Evolutionary conservation across 2,113 vertebrate species (phyloP), one percentile per base, ranked within the genome.

Genomic region (Scophthalmus maximus): DNA sequence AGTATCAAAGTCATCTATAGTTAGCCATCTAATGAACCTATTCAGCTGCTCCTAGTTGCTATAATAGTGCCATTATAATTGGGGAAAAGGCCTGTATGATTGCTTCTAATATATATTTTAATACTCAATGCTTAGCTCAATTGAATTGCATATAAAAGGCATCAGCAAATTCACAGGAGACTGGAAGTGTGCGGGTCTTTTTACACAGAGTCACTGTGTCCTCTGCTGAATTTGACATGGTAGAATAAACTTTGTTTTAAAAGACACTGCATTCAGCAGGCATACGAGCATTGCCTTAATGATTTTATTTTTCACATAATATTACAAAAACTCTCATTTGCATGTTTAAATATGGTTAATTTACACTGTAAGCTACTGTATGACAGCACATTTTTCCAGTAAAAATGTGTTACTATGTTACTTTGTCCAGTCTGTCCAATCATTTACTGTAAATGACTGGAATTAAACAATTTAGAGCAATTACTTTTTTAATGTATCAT

Each of bases 191-290:
- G 55, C 32, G 55, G 20, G 38, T 44, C 18, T 61, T 77, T 71
- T 79, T 36, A 51, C 30, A 63, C 58, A 82, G 64, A 74, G 59
- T 73, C 53, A 70, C 80, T 65, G 75, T 64, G 71, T 63, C 66
- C 32, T 78, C 65, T 27, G 58, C 25, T 38, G 64, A 78, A 86
- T 91, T 84, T 87, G 81, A 85, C 64, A 88, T 69, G 81, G 53
- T 89, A 88, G 76, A 92, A 93, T 90, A 83, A 88, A 76, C 82
- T 83, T 77, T 75, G 70, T 77, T 86, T 81, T 83, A 84, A 82
- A 81, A 81, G 59, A 75, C 58, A 52, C 74, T 83, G 74, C 64
- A 53, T 49, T 77, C 17, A 10, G 65, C 60, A 69, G 46, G 57
- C 15, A 51, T 89, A 89, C 77, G 71, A n/a, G n/a, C 34, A 26